Conservation (phyloP, 2,113 vertebrate species). For the Illadopsis cleaveri region DNA sequence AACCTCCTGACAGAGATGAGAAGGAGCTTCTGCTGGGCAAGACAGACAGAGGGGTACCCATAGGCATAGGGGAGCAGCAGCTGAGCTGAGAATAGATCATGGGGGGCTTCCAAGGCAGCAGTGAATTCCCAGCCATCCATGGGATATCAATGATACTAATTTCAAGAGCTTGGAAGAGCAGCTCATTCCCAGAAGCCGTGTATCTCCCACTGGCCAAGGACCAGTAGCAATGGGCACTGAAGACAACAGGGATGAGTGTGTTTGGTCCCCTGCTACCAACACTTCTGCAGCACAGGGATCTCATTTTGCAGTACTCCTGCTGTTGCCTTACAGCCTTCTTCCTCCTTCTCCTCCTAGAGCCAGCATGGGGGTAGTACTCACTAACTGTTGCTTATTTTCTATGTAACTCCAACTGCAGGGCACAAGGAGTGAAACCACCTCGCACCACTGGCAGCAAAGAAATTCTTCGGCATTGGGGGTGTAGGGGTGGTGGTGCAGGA, state of each 20-base stretch:
- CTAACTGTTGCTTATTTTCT: background rate
- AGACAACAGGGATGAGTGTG: accelerated
- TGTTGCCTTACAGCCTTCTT: background rate
- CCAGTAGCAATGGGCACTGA: background rate
- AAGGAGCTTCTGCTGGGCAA: background rate
- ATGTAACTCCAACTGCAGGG: background rate
- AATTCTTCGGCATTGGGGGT: background rate
- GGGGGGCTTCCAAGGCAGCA: background rate
- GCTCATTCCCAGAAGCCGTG: background rate
- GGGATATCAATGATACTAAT: background rate
- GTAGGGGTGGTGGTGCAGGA: background rate
- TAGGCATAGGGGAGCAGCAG: background rate
- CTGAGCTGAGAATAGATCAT: background rate
- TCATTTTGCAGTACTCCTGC: background rate
- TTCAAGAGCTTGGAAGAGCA: background rate
- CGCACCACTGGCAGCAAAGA: background rate
- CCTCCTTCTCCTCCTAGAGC: background rate
- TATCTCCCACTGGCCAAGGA: background rate
- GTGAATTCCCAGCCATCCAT: background rate
- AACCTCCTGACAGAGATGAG: background rate
- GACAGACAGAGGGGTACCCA: background rate
- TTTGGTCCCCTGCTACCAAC: background rate
- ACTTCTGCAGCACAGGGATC: background rate
- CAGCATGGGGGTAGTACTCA: background rate
- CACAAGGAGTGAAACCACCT: background rate